Base-by-base conservation (phyloP, 2,113 vertebrate genomes). In the Hylia prasina region DNA sequence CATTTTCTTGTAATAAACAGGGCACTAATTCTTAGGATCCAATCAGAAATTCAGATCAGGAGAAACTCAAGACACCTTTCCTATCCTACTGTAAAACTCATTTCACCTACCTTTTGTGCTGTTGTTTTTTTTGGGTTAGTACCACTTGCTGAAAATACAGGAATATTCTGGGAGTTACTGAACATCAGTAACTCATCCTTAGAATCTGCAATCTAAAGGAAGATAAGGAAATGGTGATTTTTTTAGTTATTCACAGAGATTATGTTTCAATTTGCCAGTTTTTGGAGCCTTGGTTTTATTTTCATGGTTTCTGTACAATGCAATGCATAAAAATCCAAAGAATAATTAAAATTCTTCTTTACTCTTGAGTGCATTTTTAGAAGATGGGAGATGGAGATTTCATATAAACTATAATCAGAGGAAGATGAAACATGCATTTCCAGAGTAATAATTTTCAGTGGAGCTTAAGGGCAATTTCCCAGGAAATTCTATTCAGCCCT, bases 141-240 rank as follows among this genome's bases (percentile, higher is more conserved):
- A 84, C 75, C 71, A 73, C 86, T 89, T 95, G 96, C 93, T 90
- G 95, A 97, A 92, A 97, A 94, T 11, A 79, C 78, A 92, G 97
- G 95, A 78, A 91, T 96, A 71, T 97, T 98, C 88, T 97, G 96
- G 54, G 98, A 96, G 89, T 96, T 97, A 94, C 95, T 97, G 96
- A 99, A 98, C 94, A 97, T 95, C 84, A 98, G 94, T 94, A 99
- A 82, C 93, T 98, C 98, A 91, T 98, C 98, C 94, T 98, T 98
- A 95, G 98, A 97, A 89, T 97, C 97, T 92, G 98, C 97, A 91
- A 99, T 99, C 99, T 99, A 96, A 65, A 97, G 10, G 97, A 73
- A 96, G 13, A 87, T 11, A 53, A 83, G 35, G 39, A 82, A 84
- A 61, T 27, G 8, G 9, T 51, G 51, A 61, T 17, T 57, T 53